A percentile compares a stretch with the other conserved stretches of the same genome.
Conservation (phyloP, 2,797 vertebrate genomes). For the Phoeniculus purpureus region DNA sequence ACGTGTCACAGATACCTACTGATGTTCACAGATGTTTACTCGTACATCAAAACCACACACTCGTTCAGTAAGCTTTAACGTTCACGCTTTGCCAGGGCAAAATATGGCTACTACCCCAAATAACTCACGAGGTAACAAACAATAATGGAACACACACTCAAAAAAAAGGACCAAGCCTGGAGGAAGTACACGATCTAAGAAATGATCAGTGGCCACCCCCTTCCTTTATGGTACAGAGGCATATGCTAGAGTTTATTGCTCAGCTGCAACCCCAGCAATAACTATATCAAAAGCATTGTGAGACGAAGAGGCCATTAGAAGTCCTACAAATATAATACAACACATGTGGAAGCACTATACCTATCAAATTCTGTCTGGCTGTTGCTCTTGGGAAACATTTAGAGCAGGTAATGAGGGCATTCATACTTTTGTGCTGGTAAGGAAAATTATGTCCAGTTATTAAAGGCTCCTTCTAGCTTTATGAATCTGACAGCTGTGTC, state of each 20-base stretch:
- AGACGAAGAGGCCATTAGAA: not conserved
- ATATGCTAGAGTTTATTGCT: not conserved
- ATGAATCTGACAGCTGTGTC: not conserved
- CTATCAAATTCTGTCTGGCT: not conserved
- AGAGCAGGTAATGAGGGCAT: not conserved
- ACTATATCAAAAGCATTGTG: not conserved
- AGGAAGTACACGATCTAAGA: not conserved
- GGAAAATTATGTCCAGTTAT: not conserved
- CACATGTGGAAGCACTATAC: not conserved
- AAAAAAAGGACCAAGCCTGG: not conserved
- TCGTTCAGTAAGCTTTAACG: not conserved
- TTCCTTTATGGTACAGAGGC: not conserved
- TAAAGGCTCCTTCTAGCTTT: not conserved
- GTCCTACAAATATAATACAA: not conserved
- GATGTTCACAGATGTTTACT: not conserved
- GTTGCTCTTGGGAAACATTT: not conserved
- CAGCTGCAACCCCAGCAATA: not conserved
- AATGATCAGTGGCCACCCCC: not conserved
- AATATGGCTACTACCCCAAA: not conserved
- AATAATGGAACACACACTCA: not conserved
- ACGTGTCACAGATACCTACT: rapidly evolving
- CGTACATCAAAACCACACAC: not conserved
- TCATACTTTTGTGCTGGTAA: not conserved
- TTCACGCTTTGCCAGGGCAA: not conserved
- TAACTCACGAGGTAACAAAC: not conserved